These are phyloP conservation scores for Phalloptychus januarius DNA, from an alignment of 2,797 vertebrate genomes.

Conservation along the genomic window DNA sequence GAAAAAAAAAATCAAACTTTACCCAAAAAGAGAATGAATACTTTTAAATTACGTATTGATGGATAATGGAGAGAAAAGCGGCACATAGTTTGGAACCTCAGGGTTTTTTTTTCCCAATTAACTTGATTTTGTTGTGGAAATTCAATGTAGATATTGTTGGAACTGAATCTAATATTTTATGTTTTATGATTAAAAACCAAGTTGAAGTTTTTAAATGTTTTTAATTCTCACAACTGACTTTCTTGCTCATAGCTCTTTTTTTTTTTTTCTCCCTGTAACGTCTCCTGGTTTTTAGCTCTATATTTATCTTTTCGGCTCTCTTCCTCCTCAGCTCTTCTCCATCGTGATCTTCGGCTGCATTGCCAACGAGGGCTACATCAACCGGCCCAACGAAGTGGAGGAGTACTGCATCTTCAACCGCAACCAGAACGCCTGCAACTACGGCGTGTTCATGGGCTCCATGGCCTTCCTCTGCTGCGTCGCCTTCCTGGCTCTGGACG, in stretches of 20 bases:
- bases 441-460: constrained; percentile 92
- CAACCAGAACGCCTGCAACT: constrained; percentile 93
- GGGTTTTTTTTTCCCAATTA: not conserved
- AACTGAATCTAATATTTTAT: not conserved
- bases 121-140: not conserved
- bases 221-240: not conserved
- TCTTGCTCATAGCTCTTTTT: not conserved
- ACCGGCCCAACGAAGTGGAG: constrained; percentile 77
- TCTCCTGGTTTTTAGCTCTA: not conserved
- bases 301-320: not conserved
- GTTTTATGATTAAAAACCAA: not conserved
- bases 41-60: not conserved
- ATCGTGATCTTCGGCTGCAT: constrained; percentile 96
- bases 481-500: constrained; percentile 92
- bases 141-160: not conserved
- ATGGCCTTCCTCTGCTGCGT: constrained; percentile 93
- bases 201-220: not conserved
- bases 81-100: not conserved
- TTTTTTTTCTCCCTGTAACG: not conserved
- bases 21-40: no score
- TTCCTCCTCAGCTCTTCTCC: constrained; percentile 87
- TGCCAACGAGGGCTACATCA: constrained; percentile 95
- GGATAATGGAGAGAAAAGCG: not conserved
- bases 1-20: no score
- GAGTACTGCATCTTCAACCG: constrained; percentile 96